Conservation (phyloP, 2,888 invertebrate genomes). For the Deilephila elpenor region DNA sequence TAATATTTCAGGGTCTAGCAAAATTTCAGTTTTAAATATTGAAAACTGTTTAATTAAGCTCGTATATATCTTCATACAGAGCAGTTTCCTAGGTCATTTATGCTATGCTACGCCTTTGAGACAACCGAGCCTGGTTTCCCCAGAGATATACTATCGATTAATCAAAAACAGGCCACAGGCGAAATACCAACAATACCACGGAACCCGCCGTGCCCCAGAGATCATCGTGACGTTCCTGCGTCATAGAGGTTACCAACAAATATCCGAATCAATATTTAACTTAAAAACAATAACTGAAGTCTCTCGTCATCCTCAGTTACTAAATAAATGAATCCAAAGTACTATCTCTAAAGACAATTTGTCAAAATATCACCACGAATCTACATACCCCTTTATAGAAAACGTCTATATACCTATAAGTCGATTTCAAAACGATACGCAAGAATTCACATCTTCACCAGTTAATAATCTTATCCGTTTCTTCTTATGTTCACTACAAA, state of each 20-base stretch:
- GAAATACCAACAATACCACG: conserved; percentile 46
- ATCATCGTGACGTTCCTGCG: conserved; percentile 4
- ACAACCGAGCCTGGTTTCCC: conserved; percentile 51
- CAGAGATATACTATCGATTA: conserved; percentile 62
- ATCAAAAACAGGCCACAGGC: conserved; percentile 60
- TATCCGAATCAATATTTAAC: conserved; percentile 3
- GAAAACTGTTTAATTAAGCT: not conserved
- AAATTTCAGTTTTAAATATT: too few relatives aligned
- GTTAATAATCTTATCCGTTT: not conserved
- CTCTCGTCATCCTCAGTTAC: not conserved
- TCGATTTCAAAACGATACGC: too few relatives aligned
- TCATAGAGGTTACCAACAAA: conserved; percentile 39
- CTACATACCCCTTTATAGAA: not conserved
- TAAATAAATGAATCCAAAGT: not conserved
- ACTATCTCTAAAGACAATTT: not conserved
- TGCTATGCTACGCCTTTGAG: conserved; percentile 36
- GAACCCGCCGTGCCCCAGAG: conserved; percentile 37
- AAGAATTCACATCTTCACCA: too few relatives aligned
- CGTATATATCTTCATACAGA: not conserved
- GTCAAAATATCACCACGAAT: not conserved
- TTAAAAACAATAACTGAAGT: too few relatives aligned
- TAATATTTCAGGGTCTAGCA: too few relatives aligned
- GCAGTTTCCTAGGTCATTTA: not conserved
- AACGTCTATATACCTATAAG: too few relatives aligned
- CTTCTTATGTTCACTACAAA: not conserved